Base-by-base conservation (phyloP, 2,113 vertebrate genomes). In the Orycteropus afer region DNA sequence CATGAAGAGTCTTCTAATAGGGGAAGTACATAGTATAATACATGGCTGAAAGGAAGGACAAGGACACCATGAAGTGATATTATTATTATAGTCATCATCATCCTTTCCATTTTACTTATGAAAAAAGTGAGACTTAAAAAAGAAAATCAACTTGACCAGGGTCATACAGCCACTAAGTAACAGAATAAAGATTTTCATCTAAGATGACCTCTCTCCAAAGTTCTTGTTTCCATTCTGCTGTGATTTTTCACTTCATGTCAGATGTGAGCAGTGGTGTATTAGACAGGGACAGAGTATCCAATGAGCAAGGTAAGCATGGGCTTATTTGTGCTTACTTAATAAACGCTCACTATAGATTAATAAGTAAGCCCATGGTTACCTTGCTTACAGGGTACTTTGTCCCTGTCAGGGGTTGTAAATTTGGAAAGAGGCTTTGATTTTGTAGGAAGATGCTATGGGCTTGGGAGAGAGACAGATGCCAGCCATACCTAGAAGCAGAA, bases 161-260 rank as follows among this genome's bases (percentile, higher is more conserved):
- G 4, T 77, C 34, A 40, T 32, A 71, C 7, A 27, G 74, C 25
- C 20, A 61, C 7, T 71, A 78, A 49, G 3, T 85, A 53, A 67
- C 29, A 61, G n/a, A 93, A 78, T 55, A 81, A 77, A 32, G 84
- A 78, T 34, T 92, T 83, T 93, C 47, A 47, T 18, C 77, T 34
- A 27, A 80, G 29, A 22, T 29, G 74, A 14, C 27, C 40, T 89
- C 69, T 18, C 40, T 42, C 92, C 14, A 42, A 79, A 79, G 5
- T 2, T 90, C 34, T 53, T 67, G 18, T 63, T 42, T 47, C 47
- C 55, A 8, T 25, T 22, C 67, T 45, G 6, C 59, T 59, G 7
- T 42, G 73, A 5, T 45, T 94, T 96, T 95, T 86, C 11, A 57
- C 49, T 76, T 91, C 37, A 29, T 37, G 14, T 51, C 23, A 83